Evolutionary conservation across 2,888 invertebrate species (phyloP), one percentile per base, ranked within the genome.

Genomic region (Tethea ocularis): DNA sequence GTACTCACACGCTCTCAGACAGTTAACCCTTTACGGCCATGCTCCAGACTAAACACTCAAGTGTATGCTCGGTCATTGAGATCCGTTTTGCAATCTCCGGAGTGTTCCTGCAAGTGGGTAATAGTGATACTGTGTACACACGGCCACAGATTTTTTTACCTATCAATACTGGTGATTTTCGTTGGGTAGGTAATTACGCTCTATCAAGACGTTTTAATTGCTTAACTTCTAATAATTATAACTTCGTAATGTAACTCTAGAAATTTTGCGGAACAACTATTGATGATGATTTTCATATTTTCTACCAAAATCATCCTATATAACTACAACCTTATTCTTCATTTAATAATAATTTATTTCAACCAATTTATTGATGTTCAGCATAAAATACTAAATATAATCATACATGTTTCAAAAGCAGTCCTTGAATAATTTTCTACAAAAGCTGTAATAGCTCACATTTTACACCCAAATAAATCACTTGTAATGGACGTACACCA

Each of bases 1-100:
- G 77, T 77, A 75, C 69, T 70, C 54, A 72, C 77, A 68, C 71
- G 69, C 62, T 36, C 33, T 67, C 60, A 65, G 59, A 59, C 58
- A 20, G 46, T 20, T 46, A 46, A 46, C 46, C 46, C 46, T 20
- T 20, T 46, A 46, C 3, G 10, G 7, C 20, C 10, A 20, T 1
- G 7, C 46, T 20, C 20, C 20, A 46, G 46, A 46, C 46, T 46
- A 20, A 46, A 46, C 20, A 20, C 20, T 46, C 46, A 46, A 41
- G 46, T 46, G 20, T 46, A 20, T 10, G n/a, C 2, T 46, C 46
- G 8, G 46, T 46, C 41, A 41, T 20, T 46, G 20, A 46, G 5
- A 41, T 17, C n/a, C 41, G 41, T 41, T 41, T 20, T 10, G 46
- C 20, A 46, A 46, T 46, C 20, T 46, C 20, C 10, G 20, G 41